Percentiles rank a stretch among this genome's conserved stretches.
Evolutionary conservation across 2,113 vertebrate genomes (phyloP).

Genomic region (Ploceus nigricollis): DNA sequence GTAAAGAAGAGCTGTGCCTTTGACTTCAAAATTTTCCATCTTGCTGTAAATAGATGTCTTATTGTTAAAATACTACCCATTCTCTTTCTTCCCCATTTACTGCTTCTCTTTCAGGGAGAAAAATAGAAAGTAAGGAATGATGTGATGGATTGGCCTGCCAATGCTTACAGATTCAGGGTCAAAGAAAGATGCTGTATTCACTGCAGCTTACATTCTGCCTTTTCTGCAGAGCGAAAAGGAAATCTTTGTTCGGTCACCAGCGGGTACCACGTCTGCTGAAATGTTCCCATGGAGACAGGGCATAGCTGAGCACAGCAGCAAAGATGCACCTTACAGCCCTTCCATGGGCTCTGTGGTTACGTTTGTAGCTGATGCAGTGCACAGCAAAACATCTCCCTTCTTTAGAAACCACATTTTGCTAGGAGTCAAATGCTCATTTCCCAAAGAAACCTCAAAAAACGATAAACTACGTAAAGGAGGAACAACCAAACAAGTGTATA

Average conservation of each 20-base stretch:
- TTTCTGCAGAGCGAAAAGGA: background rate
- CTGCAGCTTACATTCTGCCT: background rate
- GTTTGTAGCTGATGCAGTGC: background rate
- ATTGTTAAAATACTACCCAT: background rate
- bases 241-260: background rate
- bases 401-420: background rate
- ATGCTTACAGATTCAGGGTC: background rate
- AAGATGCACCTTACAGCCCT: background rate
- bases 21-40: background rate
- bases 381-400: background rate
- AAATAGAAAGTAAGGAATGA: background rate
- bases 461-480: background rate
- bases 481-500: background rate
- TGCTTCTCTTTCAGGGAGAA: background rate
- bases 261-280: background rate
- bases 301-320: background rate
- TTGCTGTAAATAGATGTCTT: background rate
- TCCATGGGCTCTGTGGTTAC: background rate
- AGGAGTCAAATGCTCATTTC: background rate
- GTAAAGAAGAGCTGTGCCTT: background rate
- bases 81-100: background rate
- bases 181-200: background rate
- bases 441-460: background rate
- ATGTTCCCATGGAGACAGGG: slow-evolving; percentile 67
- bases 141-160: background rate